Conservation (phyloP, 1,140 invertebrate species). For the Trinorchestia longiramus region DNA sequence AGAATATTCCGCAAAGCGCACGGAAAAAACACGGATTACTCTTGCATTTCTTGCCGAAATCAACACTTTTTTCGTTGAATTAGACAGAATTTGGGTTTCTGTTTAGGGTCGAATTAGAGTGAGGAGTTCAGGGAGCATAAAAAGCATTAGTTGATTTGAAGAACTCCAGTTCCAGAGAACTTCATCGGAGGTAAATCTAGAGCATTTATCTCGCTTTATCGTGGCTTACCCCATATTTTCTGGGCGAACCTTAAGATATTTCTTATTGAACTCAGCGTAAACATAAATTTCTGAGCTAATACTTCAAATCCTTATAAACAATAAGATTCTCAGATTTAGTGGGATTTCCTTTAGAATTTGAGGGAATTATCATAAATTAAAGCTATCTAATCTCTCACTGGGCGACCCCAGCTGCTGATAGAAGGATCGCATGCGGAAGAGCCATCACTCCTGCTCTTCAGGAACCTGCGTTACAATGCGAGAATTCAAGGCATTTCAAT, state of each 20-base stretch:
- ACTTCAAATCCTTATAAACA: not conserved
- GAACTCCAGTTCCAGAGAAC: not conserved
- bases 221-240: not conserved
- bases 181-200: no score
- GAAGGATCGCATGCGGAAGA: conserved; percentile 12
- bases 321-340: not conserved
- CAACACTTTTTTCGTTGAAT: not conserved
- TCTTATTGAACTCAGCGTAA: no score
- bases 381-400: conserved; percentile 42
- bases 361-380: not conserved
- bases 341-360: not conserved
- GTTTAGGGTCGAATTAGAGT: not conserved
- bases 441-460: conserved; percentile 6
- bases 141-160: not conserved
- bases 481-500: conserved; percentile 1
- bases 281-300: not conserved
- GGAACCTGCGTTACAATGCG: conserved; percentile 3
- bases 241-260: not conserved
- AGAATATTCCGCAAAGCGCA: not conserved
- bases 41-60: not conserved
- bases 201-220: not conserved
- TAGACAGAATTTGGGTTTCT: not conserved
- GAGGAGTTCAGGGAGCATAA: not conserved
- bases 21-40: not conserved
- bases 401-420: not conserved